Conservation (phyloP, 2,888 invertebrate species). For the Drosophila tripunctata region DNA sequence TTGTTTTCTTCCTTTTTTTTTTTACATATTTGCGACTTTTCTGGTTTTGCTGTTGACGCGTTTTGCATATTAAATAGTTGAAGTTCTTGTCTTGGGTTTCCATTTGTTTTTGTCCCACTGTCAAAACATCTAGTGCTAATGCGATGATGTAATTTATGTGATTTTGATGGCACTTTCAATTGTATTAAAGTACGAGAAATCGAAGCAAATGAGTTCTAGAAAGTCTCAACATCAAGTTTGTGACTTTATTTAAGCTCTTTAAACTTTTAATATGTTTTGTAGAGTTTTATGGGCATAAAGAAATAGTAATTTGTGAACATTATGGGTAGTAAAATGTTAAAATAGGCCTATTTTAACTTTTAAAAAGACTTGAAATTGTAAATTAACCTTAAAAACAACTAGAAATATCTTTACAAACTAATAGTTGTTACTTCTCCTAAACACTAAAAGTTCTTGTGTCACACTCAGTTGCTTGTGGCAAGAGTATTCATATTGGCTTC, state of each 20-base stretch:
- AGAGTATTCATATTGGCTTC: neutral
- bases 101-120: conserved; percentile 34
- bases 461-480: neutral
- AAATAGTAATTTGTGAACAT: neutral
- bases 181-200: conserved; percentile 18
- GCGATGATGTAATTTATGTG: conserved; percentile 70
- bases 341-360: neutral
- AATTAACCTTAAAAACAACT: too few species aligned
- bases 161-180: conserved; percentile 50
- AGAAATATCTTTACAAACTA: too few species aligned
- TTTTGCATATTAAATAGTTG: conserved; percentile 62
- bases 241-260: neutral
- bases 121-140: neutral
- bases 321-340: too few species aligned
- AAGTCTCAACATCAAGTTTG: neutral
- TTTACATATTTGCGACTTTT: conserved; percentile 13
- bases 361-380: too few species aligned
- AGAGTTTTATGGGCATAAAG: neutral
- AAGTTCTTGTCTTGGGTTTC: conserved; percentile 19
- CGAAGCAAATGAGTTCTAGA: neutral
- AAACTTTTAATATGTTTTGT: neutral
- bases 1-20: neutral
- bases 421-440: neutral
- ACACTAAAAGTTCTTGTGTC: neutral
- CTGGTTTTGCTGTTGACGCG: conserved; percentile 37